Base-by-base conservation (phyloP, 1,140 invertebrate species). In the Papilio xuthus region DNA sequence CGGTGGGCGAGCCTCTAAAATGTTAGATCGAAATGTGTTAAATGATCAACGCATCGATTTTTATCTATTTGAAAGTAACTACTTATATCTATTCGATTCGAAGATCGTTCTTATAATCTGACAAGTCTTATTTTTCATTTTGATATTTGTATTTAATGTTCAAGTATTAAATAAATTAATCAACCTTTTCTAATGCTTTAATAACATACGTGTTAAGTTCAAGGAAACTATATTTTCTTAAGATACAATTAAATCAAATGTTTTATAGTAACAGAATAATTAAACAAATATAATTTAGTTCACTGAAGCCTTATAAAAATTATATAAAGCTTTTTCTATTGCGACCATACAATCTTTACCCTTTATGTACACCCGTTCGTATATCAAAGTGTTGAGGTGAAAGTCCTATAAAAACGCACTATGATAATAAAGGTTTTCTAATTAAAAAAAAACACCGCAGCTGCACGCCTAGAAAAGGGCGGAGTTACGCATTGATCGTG, bases 61-160 rank as follows among this genome's bases (percentile, higher is more conserved):
- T 60, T 75, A 76, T 76, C 74, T 75, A 76, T 76, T 60, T 53
- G 53, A 76, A 76, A 76, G 18, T 12, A 63, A n/a, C 74, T 73
- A 50, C 71, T 28, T 28, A 18, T 76, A 56, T 50, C 70, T 42
- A 74, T 75, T 50, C n/a, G 26, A 56, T 50, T 32, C 20, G 72
- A 6, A 75, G 41, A 12, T 7, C 12, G n/a, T 28, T 73, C 23
- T 47, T 26, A 56, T 53, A 53, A 74, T 44, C 42, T 75, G 20
- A 53, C 44, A 20, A 32, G 72, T 53, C 26, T 13, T 26, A 47
- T 53, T 26, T 42, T 50, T 73, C 50, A n/a, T 53, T 53, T 28
- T 60, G 2, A 60, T 60, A 26, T 26, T 4, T 20, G 26, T 60
- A 60, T 26, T 60, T 10, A 47, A 47, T 47, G 2, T 47, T 47